phyloP scores from a whole-genome alignment of 2,113 vertebrate genomes.

The Hippocampus zosterae region DNA sequence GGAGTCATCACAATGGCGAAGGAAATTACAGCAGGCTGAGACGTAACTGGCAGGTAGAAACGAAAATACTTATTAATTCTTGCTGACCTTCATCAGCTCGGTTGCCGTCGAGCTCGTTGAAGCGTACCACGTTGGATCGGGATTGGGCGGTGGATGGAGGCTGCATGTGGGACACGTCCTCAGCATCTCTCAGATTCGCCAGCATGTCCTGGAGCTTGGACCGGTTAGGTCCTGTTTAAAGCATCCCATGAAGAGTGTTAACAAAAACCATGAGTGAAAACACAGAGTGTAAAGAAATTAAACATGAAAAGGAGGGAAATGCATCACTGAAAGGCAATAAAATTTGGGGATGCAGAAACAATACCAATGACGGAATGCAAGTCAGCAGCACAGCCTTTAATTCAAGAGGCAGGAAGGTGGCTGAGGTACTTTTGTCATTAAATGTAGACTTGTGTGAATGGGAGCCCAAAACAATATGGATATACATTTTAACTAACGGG shows the following conservation, averaged over 20 bases:
- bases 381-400: conserved; percentile 29
- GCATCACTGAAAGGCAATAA: conserved; percentile 39
- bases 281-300: conserved; percentile 2
- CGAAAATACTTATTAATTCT: neutral
- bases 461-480: neutral
- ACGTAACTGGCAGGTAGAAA: neutral
- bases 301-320: conserved; percentile 23
- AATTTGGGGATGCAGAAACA: conserved; percentile 24
- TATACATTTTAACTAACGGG: neutral
- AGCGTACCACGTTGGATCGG: conserved; percentile 81
- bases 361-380: conserved; percentile 23
- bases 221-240: conserved; percentile 86
- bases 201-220: conserved; percentile 99
- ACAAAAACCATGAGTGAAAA: neutral
- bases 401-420: conserved; percentile 20
- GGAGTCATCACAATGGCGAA: neutral
- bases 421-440: conserved; percentile 11
- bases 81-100: conserved; percentile 86
- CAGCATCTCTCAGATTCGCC: conserved; percentile 93
- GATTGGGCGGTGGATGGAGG: conserved; percentile 84
- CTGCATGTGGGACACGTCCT: conserved; percentile 91
- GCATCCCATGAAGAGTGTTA: neutral
- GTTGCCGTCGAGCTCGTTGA: conserved; percentile 86
- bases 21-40: neutral
- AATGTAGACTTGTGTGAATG: conserved; percentile 1